These are phyloP conservation scores for Chrysomela aeneicollis DNA, from an alignment of 2,888 invertebrate species.

Conservation along the genomic window DNA sequence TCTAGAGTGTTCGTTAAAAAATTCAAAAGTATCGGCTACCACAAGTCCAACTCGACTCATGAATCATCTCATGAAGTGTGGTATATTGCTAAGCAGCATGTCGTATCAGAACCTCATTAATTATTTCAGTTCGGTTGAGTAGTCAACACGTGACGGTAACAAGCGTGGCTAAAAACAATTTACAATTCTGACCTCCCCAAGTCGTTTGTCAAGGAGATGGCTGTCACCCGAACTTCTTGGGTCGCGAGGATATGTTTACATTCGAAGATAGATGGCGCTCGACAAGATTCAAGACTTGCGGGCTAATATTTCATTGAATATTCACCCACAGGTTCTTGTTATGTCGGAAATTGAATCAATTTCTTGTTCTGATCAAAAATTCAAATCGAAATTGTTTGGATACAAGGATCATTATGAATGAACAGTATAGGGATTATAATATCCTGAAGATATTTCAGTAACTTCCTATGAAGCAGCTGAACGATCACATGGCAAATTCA, in stretches of 20 bases:
- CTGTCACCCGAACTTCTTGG: background rate
- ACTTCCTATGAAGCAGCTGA: too few relatives aligned
- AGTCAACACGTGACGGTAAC: constrained; percentile 31
- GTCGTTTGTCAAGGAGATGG: background rate
- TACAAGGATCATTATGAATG: too few relatives aligned
- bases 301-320: too few relatives aligned
- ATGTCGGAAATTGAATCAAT: constrained; percentile 6
- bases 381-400: too few relatives aligned
- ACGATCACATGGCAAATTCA: too few relatives aligned
- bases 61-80: background rate
- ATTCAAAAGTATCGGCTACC: too few relatives aligned
- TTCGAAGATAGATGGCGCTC: background rate
- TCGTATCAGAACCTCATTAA: constrained; percentile 57
- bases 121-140: constrained; percentile 45
- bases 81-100: constrained; percentile 23
- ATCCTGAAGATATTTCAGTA: too few relatives aligned
- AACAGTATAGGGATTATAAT: too few relatives aligned
- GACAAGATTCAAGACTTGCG: background rate
- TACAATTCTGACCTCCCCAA: background rate
- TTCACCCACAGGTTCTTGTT: constrained; percentile 15
- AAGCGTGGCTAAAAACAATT: constrained; percentile 9
- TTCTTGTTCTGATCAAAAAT: too few relatives aligned
- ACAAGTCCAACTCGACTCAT: background rate
- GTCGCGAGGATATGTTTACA: background rate
- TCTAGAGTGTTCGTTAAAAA: too few relatives aligned